Conservation (phyloP, 2,113 vertebrate species). For the Gavia stellata region DNA sequence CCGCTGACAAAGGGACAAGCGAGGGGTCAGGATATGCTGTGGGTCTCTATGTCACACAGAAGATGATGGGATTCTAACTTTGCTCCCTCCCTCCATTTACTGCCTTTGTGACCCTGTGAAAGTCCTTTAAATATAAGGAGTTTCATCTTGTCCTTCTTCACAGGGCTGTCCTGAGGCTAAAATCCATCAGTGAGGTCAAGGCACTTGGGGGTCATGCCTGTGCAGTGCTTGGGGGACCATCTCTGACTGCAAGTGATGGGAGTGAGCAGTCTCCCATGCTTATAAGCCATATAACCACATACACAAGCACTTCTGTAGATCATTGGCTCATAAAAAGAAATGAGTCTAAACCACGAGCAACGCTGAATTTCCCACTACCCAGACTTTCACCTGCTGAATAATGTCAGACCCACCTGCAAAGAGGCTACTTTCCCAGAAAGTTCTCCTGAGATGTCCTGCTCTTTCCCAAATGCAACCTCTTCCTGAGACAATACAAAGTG, state of each 20-base stretch:
- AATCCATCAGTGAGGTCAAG: not conserved
- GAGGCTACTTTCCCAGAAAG: not conserved
- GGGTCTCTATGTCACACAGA: not conserved
- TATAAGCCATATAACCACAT: not conserved
- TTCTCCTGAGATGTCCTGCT: not conserved
- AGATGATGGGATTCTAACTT: not conserved
- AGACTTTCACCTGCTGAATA: not conserved
- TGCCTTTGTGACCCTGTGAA: not conserved
- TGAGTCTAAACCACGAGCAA: not conserved
- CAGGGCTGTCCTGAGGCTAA: not conserved
- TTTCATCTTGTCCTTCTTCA: not conserved
- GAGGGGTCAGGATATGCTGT: not conserved
- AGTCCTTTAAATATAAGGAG: not conserved
- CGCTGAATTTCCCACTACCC: not conserved
- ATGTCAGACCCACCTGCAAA: not conserved
- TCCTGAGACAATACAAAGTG: not conserved
- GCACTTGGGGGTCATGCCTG: too few species aligned
- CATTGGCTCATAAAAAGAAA: not conserved
- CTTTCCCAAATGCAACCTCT: not conserved
- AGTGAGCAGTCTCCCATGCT: not conserved
- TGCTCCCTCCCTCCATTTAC: accelerated
- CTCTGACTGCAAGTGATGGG: not conserved
- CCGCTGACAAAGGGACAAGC: not conserved
- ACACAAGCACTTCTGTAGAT: not conserved
- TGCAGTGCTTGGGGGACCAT: not conserved